Conservation (phyloP, 2,888 invertebrate genomes). For the Drosophila limbata region DNA sequence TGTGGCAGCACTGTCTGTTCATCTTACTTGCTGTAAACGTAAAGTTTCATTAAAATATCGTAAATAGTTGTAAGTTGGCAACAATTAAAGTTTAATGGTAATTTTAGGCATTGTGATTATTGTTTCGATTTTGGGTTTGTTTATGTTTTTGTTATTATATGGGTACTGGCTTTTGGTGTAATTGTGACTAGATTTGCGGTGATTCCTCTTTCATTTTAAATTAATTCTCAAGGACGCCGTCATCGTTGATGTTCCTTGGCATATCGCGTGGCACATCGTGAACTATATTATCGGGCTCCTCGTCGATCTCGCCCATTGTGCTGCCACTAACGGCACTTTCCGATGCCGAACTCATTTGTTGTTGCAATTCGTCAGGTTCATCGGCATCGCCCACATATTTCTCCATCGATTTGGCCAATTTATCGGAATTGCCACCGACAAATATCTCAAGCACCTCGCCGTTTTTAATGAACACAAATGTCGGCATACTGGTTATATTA, state of each 20-base stretch:
- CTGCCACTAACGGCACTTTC: conserved; percentile 5
- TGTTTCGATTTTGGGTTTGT: background rate
- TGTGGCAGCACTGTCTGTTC: no score
- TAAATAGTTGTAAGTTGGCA: background rate
- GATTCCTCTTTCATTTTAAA: background rate
- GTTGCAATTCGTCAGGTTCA: conserved; percentile 9
- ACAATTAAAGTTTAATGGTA: background rate
- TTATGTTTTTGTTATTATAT: background rate
- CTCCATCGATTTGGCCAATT: conserved; percentile 88
- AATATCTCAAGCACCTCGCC: conserved; percentile 89
- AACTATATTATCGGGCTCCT: conserved; percentile 13
- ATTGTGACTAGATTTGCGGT: background rate
- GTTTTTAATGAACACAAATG: conserved; percentile 93
- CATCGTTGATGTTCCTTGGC: conserved; percentile 6
- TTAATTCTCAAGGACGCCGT: conserved; percentile 37
- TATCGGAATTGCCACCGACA: conserved; percentile 92
- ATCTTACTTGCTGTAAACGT: no score
- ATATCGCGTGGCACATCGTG: conserved; percentile 1
- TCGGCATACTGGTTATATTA: conserved; percentile 94
- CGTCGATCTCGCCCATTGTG: conserved; percentile 19
- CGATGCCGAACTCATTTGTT: background rate
- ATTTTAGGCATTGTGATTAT: background rate
- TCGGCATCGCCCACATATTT: conserved; percentile 85
- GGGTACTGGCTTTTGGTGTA: conserved; percentile 8
- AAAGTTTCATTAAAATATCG: background rate